Evolutionary conservation across 2,888 invertebrate genomes (phyloP).

Genomic region (Diaprepes abbreviatus): DNA sequence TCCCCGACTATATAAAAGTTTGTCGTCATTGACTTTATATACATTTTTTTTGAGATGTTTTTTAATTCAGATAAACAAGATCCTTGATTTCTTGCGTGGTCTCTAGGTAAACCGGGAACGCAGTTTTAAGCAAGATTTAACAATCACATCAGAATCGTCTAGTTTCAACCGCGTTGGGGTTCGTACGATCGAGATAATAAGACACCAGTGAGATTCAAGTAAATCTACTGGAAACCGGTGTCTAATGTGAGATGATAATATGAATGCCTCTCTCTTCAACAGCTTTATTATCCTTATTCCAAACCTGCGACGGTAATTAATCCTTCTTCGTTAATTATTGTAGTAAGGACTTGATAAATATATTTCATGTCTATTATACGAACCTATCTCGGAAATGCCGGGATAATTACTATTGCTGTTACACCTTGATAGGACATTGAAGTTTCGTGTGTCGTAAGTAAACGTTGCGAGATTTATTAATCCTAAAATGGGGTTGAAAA

Average conservation of each 20-base stretch:
- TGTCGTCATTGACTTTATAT: too few species aligned
- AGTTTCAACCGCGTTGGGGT: background rate
- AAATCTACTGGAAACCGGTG: slow-evolving; percentile 26
- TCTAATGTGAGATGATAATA: slow-evolving; percentile 8
- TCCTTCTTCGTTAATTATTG: slow-evolving; percentile 13
- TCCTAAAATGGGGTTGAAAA: too few species aligned
- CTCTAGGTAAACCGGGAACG: too few species aligned
- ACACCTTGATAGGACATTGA: background rate
- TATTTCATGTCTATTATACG: background rate
- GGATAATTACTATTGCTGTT: background rate
- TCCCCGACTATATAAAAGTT: too few species aligned
- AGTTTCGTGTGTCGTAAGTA: background rate
- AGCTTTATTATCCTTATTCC: slow-evolving; percentile 12
- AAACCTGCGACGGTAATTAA: slow-evolving; percentile 19
- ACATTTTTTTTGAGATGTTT: too few species aligned
- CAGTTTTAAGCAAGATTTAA: background rate
- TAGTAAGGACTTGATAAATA: slow-evolving; percentile 21
- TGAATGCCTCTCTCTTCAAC: slow-evolving; percentile 14
- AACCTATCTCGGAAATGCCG: background rate
- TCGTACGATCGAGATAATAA: slow-evolving; percentile 25
- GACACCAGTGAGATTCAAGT: slow-evolving; percentile 15
- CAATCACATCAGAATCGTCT: slow-evolving; percentile 1
- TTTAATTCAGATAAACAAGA: too few species aligned
- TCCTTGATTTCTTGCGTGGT: too few species aligned
- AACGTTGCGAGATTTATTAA: background rate